phyloP scores from a whole-genome alignment of 1,140 invertebrate genomes.

The Gryon sp. region DNA sequence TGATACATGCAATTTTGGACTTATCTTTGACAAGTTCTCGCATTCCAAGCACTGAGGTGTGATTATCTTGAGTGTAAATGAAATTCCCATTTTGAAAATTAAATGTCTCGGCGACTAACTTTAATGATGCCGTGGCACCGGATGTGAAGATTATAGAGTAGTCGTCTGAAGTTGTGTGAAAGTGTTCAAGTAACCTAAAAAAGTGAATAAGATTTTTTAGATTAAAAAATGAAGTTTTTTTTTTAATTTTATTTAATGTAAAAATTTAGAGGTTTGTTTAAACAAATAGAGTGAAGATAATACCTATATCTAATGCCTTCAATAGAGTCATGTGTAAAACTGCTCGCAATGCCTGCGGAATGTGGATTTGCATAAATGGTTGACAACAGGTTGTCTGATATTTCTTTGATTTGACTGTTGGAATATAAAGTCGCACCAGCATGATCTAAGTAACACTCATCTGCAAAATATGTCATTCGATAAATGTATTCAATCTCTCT shows the following conservation, averaged over 20 bases:
- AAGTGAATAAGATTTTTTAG: neutral
- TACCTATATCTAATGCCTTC: conserved; percentile 90
- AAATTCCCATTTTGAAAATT: conserved; percentile 85
- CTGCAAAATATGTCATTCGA: too few relatives aligned
- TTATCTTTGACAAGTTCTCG: conserved; percentile 82
- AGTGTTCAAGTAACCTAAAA: conserved; percentile 85
- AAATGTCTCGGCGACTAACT: conserved; percentile 92
- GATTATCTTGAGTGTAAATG: conserved; percentile 93
- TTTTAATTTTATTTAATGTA: too few relatives aligned
- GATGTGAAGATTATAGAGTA: conserved; percentile 95
- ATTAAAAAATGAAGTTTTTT: too few relatives aligned
- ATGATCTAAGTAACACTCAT: conserved; percentile 92
- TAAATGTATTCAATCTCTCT: too few relatives aligned
- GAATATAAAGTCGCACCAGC: conserved; percentile 92
- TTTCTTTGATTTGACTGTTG: conserved; percentile 84
- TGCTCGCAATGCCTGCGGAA: conserved; percentile 84
- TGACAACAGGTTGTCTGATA: conserved; percentile 83
- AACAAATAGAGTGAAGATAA: too few relatives aligned
- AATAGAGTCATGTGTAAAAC: conserved; percentile 87
- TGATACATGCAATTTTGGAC: conserved; percentile 80
- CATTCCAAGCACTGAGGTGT: conserved; percentile 97
- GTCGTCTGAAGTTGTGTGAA: conserved; percentile 88
- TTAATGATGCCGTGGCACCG: conserved; percentile 91
- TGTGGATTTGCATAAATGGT: conserved; percentile 95
- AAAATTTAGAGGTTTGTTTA: neutral